These are phyloP conservation scores for Abramis brama DNA, from an alignment of 2,113 vertebrate species.

Conservation along the genomic window DNA sequence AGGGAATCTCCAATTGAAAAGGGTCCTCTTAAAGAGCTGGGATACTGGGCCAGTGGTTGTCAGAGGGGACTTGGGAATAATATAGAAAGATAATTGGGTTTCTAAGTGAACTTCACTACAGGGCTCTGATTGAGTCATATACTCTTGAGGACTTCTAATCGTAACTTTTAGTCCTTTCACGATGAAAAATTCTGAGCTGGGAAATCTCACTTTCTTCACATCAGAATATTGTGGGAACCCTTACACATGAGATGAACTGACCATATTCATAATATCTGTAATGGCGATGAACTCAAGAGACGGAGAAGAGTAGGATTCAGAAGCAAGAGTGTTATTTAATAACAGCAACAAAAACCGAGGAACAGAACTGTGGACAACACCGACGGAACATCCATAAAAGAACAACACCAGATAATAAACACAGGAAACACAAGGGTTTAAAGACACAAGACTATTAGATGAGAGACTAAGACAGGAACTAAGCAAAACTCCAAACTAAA, in stretches of 20 bases:
- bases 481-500: neutral
- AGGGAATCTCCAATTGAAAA: slow-evolving; percentile 65
- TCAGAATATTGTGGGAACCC: slow-evolving; percentile 14
- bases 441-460: neutral
- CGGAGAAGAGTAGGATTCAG: neutral
- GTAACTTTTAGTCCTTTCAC: slow-evolving; percentile 34
- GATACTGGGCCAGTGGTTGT: slow-evolving; percentile 49
- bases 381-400: neutral
- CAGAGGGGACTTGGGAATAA: slow-evolving; percentile 55
- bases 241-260: neutral
- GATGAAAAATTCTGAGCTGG: slow-evolving; percentile 28
- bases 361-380: neutral
- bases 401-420: neutral
- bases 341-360: neutral
- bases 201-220: slow-evolving; percentile 42
- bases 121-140: slow-evolving; percentile 66
- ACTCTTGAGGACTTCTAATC: slow-evolving; percentile 57
- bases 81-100: slow-evolving; percentile 56
- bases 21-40: slow-evolving; percentile 64
- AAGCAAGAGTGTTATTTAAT: neutral
- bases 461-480: neutral
- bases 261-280: neutral
- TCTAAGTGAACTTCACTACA: slow-evolving; percentile 56
- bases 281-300: neutral
- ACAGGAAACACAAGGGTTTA: neutral